Evolutionary conservation across 1,140 invertebrate genomes (phyloP), one percentile per base, ranked within the genome.

Genomic region (Ganaspis sp.): DNA sequence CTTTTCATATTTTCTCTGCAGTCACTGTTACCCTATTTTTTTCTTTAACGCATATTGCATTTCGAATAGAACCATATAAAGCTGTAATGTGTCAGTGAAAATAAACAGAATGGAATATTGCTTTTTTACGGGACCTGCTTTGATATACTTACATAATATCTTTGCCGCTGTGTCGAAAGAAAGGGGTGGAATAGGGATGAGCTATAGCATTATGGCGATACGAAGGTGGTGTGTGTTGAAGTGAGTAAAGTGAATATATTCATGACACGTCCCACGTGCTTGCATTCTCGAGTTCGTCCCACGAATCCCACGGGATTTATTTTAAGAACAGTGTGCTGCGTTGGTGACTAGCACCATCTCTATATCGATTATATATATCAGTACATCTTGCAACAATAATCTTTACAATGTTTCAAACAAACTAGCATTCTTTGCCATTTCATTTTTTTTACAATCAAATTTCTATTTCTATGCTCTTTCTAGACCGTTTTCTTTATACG

Each of bases 291-390:
- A 76, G 78, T 77, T 79, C 81, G 82, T 76, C 77, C 84, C 79
- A 83, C 83, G 80, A 85, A 85, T 88, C 83, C 82, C 85, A 81
- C 85, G 82, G 81, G 86, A 89, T 90, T 88, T 90, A 90, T 91
- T 91, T 90, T 89, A 77, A 84, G 89, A 89, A 74, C 74, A 70
- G 77, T 70, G 74, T 72, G 78, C 87, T 87, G 90, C 87, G 89
- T 87, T 72, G 77, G 17, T 75, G 45, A 37, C 19, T 17, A 21
- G 45, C 75, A 80, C 75, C 64, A 40, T 71, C 75, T 70, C 21
- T 72, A 49, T 70, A 81, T 82, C 76, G 77, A 80, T 75, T 77
- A 49, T 72, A 78, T 70, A 40, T n/a, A n/a, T n/a, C 5, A 12
- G 58, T 64, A 29, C 58, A 64, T 29, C 23, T 29, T 26, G 15